These are phyloP conservation scores for Alviniconcha strummeri DNA, from an alignment of 2,888 invertebrate genomes.

Conservation along the genomic window DNA sequence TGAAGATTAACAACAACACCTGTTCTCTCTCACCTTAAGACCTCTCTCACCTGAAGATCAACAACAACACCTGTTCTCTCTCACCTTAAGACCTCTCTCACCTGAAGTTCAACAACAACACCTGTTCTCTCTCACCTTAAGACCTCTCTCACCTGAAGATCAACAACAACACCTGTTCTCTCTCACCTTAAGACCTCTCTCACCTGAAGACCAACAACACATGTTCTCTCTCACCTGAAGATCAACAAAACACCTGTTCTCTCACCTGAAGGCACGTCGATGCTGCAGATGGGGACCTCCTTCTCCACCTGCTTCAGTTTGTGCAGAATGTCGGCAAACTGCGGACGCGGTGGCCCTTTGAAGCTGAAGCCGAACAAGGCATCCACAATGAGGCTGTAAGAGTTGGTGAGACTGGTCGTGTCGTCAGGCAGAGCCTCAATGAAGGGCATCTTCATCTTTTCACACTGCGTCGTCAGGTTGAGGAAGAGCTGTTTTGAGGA, in stretches of 20 bases:
- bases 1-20: no score
- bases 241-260: background rate
- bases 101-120: no score
- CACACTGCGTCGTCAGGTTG: conserved; percentile 88
- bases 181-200: no score
- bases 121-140: no score
- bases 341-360: conserved; percentile 83
- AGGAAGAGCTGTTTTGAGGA: conserved; percentile 87
- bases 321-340: conserved; percentile 77
- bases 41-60: no score
- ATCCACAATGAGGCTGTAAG: conserved; percentile 89
- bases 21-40: no score
- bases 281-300: conserved; percentile 78
- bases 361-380: conserved; percentile 97
- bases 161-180: no score
- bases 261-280: conserved; percentile 91
- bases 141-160: no score
- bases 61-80: no score
- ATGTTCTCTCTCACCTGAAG: no score
- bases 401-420: conserved; percentile 63
- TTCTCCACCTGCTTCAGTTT: conserved; percentile 62
- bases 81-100: no score
- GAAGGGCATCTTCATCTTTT: conserved; percentile 84
- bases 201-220: no score
- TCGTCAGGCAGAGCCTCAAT: conserved; percentile 75